phyloP scores from a whole-genome alignment of 2,888 invertebrate species.

The Cerastis rubricosa region DNA sequence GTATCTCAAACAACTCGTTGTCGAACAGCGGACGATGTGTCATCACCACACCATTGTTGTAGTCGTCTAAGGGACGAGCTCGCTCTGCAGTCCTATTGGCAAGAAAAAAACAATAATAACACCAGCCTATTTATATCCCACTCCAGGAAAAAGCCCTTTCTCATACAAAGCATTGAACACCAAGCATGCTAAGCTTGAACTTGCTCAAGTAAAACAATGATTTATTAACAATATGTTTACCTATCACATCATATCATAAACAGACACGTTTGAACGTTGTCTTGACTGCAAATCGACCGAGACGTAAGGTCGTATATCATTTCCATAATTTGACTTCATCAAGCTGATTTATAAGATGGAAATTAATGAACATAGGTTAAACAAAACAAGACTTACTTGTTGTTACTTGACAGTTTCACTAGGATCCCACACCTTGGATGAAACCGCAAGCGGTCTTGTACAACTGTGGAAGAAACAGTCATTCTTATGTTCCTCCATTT shows the following conservation, averaged over 20 bases:
- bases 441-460: conserved; percentile 94
- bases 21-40: conserved; percentile 96
- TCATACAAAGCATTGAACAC: neutral
- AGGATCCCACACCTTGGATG: conserved; percentile 97
- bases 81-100: conserved; percentile 94
- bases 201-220: conserved; percentile 6
- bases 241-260: conserved; percentile 18
- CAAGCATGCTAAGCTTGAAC: neutral
- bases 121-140: neutral
- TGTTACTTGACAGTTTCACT: conserved; percentile 95
- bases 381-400: conserved; percentile 81
- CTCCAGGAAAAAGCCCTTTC: neutral
- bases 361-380: neutral
- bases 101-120: conserved; percentile 8
- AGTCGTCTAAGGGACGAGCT: conserved; percentile 97
- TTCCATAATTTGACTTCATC: conserved; percentile 16
- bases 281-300: conserved; percentile 13
- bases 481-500: neutral
- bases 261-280: conserved; percentile 3
- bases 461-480: conserved; percentile 72
- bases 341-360: neutral
- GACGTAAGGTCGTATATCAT: conserved; percentile 18
- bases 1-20: conserved; percentile 98
- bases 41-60: conserved; percentile 99
- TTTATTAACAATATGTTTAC: conserved; percentile 7